Conservation (phyloP, 2,797 vertebrate genomes). For the Acomys russatus region DNA sequence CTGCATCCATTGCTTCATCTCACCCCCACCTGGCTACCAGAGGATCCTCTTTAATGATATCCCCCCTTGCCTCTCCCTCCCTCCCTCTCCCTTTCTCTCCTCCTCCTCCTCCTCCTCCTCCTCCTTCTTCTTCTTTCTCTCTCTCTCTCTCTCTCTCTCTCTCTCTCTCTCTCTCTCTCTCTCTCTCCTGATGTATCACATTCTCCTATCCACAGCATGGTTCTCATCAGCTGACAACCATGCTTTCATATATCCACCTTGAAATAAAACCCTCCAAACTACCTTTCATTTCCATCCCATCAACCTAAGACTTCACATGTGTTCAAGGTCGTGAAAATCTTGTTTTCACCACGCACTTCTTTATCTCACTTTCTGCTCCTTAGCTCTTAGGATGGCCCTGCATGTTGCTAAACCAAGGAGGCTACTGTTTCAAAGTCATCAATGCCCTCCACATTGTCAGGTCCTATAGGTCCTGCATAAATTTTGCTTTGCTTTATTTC, state of each 20-base stretch:
- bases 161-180: no score
- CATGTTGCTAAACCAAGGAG: not conserved
- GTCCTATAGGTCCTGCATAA: not conserved
- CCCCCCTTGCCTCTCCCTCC: no score
- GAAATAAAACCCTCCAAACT: not conserved
- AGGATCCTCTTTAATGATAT: not conserved
- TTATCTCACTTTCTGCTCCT: not conserved
- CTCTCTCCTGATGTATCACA: not conserved
- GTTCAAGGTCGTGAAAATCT: not conserved
- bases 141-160: no score
- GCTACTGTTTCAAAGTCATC: not conserved
- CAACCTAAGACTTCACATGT: not conserved
- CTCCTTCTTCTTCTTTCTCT: no score
- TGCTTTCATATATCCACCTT: not conserved
- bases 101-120: no score
- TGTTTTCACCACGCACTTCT: not conserved
- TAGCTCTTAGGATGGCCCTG: not conserved
- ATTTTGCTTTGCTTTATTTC: conserved; percentile 17
- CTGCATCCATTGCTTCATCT: not conserved
- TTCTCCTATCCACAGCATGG: not conserved
- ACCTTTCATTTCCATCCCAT: not conserved
- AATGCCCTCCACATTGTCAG: not conserved
- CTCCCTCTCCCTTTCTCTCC: no score
- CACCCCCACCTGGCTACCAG: not conserved
- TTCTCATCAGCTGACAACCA: not conserved